Percentiles rank a stretch among this genome's conserved stretches.
Conservation (phyloP, 1,140 invertebrate genomes). For the Zaprionus africanus region DNA sequence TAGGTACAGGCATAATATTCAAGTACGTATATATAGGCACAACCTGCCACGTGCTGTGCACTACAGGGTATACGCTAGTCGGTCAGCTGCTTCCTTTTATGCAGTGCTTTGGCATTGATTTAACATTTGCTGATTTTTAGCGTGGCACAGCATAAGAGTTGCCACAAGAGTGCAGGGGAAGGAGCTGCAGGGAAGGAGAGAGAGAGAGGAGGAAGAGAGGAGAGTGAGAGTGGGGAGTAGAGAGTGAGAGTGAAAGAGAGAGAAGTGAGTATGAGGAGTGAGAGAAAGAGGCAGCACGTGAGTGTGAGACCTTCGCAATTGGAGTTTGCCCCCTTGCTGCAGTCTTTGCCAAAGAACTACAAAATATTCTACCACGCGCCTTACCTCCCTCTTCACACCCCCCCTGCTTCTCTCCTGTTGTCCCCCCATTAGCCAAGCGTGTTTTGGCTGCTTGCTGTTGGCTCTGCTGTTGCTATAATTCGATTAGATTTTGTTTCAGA, state of each 20-base stretch:
- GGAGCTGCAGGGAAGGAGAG: too few relatives aligned
- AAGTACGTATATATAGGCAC: too few relatives aligned
- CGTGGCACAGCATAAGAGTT: constrained; percentile 4
- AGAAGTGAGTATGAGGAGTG: neutral
- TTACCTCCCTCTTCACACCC: neutral
- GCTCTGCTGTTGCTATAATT: constrained; percentile 5
- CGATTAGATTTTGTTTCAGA: constrained; percentile 7
- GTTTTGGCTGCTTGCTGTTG: constrained; percentile 1
- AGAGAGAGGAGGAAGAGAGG: too few relatives aligned
- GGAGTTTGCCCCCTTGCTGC: neutral
- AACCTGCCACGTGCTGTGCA: neutral
- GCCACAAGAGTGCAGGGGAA: neutral
- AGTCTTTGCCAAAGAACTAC: neutral
- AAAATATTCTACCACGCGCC: neutral
- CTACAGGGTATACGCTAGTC: neutral
- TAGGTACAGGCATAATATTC: too few relatives aligned
- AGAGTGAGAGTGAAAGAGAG: neutral
- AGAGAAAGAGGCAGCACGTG: neutral
- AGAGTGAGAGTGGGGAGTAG: neutral
- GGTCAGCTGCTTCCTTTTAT: neutral
- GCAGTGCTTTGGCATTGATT: neutral
- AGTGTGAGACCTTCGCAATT: neutral
- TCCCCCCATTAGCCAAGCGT: neutral
- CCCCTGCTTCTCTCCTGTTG: neutral
- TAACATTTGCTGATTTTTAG: constrained; percentile 8